Evolutionary conservation across 2,797 vertebrate genomes (phyloP).

Genomic region (Notamacropus eugenii): DNA sequence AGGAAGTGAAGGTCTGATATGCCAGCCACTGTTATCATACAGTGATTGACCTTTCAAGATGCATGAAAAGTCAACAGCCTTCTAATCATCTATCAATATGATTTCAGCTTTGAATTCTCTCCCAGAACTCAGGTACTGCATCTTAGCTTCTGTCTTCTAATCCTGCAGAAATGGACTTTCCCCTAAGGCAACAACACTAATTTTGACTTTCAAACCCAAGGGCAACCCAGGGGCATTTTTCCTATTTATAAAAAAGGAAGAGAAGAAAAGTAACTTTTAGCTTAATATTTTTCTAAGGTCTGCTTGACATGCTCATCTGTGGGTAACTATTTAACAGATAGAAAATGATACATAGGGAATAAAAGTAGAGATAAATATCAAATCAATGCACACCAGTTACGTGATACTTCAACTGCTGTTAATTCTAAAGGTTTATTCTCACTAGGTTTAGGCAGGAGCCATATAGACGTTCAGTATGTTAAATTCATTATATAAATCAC

Average conservation of each 20-base stretch:
- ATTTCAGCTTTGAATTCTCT: slow-evolving; percentile 38
- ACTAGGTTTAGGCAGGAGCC: not conserved
- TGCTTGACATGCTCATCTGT: slow-evolving; percentile 26
- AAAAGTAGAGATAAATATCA: slow-evolving; percentile 16
- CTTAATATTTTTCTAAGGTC: slow-evolving; percentile 30
- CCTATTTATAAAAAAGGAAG: slow-evolving; percentile 13
- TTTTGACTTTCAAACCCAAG: slow-evolving; percentile 63
- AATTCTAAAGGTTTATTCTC: slow-evolving; percentile 22
- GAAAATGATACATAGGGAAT: not conserved
- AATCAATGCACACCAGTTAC: not conserved
- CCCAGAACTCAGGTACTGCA: slow-evolving; percentile 3
- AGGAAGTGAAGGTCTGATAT: slow-evolving; percentile 52
- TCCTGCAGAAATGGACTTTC: slow-evolving; percentile 53
- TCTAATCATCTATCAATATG: slow-evolving; percentile 57
- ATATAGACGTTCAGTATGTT: slow-evolving; percentile 16
- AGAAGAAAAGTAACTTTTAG: slow-evolving; percentile 9
- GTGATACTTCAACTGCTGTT: slow-evolving; percentile 9
- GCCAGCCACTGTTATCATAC: slow-evolving; percentile 53
- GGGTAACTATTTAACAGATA: slow-evolving; percentile 1
- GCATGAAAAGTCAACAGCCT: slow-evolving; percentile 43
- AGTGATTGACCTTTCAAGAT: slow-evolving; percentile 68
- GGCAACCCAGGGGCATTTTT: not conserved
- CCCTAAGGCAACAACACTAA: not conserved
- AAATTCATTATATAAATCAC: slow-evolving; percentile 41
- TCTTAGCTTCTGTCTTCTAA: slow-evolving; percentile 50